Evolutionary conservation across 2,888 invertebrate species (phyloP).

Genomic region (Plemyria rubiginata): DNA sequence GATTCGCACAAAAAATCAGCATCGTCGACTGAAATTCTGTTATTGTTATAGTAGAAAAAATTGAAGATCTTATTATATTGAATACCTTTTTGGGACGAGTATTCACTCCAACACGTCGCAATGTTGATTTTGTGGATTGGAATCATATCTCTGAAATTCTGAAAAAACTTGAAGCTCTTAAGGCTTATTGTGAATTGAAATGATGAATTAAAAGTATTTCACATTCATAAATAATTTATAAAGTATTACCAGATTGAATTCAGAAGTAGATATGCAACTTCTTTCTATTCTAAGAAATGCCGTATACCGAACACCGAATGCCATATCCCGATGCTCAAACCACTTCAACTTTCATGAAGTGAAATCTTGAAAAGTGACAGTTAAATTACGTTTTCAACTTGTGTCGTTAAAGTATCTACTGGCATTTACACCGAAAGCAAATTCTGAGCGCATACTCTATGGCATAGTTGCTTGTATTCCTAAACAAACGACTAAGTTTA

Average conservation of each 20-base stretch:
- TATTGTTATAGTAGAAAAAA: constrained; percentile 29
- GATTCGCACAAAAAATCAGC: constrained; percentile 7
- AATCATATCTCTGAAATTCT: constrained; percentile 3
- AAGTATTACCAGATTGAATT: no score
- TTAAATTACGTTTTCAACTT: constrained; percentile 34
- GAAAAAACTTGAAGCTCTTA: constrained; percentile 18
- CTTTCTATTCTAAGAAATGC: background rate
- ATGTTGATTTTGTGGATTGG: constrained; percentile 32
- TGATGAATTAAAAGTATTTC: constrained; percentile 10
- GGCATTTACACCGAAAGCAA: constrained; percentile 6
- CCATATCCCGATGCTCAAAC: constrained; percentile 5
- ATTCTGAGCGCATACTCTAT: no score
- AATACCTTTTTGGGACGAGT: constrained; percentile 34
- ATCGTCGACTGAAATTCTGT: constrained; percentile 12
- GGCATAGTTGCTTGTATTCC: no score
- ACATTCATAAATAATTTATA: background rate
- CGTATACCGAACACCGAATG: no score
- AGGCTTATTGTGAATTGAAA: constrained; percentile 17
- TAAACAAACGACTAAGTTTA: no score
- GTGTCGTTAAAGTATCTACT: background rate
- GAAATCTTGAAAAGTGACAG: constrained; percentile 27
- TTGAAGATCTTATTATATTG: constrained; percentile 35
- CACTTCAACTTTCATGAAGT: constrained; percentile 27
- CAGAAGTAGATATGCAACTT: background rate
- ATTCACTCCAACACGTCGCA: constrained; percentile 37